These are phyloP conservation scores for Habroteleia sp. DNA, from an alignment of 2,888 invertebrate genomes.

Conservation along the genomic window DNA sequence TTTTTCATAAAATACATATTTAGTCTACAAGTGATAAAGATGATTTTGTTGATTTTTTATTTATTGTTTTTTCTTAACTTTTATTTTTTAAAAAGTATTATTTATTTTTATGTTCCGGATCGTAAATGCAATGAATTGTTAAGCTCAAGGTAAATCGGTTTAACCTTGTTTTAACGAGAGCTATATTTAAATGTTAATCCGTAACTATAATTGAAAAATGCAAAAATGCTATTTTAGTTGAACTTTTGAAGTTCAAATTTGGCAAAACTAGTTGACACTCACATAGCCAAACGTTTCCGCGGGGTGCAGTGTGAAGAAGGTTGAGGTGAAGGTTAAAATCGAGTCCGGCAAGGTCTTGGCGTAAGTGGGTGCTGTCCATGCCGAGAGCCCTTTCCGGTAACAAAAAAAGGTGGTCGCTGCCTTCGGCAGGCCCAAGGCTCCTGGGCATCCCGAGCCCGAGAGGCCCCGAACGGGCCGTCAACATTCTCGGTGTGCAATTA, in stretches of 20 bases:
- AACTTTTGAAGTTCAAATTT: too few relatives aligned
- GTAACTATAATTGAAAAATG: too few relatives aligned
- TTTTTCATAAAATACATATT: too few relatives aligned
- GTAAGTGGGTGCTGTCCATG: conserved; percentile 83
- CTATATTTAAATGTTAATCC: conserved; percentile 33
- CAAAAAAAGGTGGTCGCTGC: conserved; percentile 83
- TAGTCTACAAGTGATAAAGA: too few relatives aligned
- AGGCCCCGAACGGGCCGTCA: conserved; percentile 76
- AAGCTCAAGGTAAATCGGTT: conserved; percentile 19
- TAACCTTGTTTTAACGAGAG: conserved; percentile 25
- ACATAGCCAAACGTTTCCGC: conserved; percentile 84
- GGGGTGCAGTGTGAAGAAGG: conserved; percentile 82
- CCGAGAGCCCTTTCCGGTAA: conserved; percentile 82
- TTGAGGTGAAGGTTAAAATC: conserved; percentile 82
- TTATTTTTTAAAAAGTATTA: too few relatives aligned
- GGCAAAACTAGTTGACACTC: conserved; percentile 80
- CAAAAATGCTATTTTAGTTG: too few relatives aligned
- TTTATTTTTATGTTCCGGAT: conserved; percentile 12
- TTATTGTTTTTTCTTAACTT: too few relatives aligned
- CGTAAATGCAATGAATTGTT: conserved; percentile 23
- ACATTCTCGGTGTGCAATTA: conserved; percentile 69
- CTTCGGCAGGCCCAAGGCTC: conserved; percentile 81
- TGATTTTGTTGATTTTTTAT: too few relatives aligned
- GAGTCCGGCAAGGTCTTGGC: conserved; percentile 83
- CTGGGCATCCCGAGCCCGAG: conserved; percentile 77